These are phyloP conservation scores for Drosophila kikkawai DNA, from an alignment of 1,140 invertebrate genomes.

Conservation along the genomic window DNA sequence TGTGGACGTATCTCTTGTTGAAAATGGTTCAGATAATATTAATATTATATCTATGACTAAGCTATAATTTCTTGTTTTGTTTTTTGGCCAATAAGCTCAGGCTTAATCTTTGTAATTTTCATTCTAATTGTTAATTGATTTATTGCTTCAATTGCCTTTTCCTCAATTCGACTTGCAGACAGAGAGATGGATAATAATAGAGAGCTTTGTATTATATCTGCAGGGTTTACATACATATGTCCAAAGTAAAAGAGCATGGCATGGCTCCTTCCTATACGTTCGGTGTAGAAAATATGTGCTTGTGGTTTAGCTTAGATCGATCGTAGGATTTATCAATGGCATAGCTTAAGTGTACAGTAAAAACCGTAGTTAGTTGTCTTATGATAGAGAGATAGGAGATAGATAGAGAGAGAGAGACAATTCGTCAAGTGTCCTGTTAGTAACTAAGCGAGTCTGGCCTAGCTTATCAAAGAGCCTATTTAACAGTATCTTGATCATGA, in stretches of 20 bases:
- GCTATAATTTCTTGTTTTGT: constrained; percentile 8
- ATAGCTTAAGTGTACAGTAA: constrained; percentile 66
- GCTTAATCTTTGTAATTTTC: constrained; percentile 33
- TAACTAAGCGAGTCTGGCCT: constrained; percentile 72
- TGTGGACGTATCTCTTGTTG: constrained; percentile 64
- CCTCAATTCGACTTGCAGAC: not conserved
- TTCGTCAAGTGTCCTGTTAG: constrained; percentile 66
- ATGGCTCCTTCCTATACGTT: constrained; percentile 6
- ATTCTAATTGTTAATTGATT: constrained; percentile 38
- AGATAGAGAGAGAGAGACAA: constrained; percentile 57
- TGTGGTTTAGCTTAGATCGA: constrained; percentile 42
- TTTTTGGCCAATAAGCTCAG: constrained; percentile 45
- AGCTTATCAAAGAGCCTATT: constrained; percentile 72
- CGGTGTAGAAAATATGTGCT: constrained; percentile 33
- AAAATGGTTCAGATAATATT: constrained; percentile 30
- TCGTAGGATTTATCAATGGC: constrained; percentile 59
- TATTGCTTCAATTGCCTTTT: constrained; percentile 33
- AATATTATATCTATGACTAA: constrained; percentile 32
- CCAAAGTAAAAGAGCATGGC: constrained; percentile 8
- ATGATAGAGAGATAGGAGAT: constrained; percentile 60
- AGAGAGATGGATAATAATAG: constrained; percentile 18
- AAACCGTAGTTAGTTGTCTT: constrained; percentile 67
- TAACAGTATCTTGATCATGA: constrained; percentile 59
- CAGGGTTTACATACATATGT: constrained; percentile 15
- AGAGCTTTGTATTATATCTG: constrained; percentile 27